Conservation (phyloP, 2,797 vertebrate genomes). For the Sus cebifrons region DNA sequence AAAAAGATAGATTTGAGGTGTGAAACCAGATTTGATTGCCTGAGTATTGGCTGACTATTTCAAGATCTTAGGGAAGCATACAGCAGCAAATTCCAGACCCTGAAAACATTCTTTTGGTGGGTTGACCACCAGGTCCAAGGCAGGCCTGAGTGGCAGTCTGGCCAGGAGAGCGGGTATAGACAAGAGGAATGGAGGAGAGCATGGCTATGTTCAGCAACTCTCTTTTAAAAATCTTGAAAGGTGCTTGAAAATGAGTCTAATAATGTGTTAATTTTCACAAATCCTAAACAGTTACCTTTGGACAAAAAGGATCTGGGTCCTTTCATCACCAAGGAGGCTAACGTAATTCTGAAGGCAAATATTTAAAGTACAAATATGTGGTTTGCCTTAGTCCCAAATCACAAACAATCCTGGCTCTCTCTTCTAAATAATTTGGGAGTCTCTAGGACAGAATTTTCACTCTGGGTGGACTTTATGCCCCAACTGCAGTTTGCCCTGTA, state of each 20-base stretch:
- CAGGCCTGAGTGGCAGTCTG: no score
- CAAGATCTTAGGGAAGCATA: neutral
- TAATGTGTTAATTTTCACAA: neutral
- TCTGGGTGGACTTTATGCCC: neutral
- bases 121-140: neutral
- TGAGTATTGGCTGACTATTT: neutral
- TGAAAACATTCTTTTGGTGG: neutral
- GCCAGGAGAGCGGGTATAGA: neutral
- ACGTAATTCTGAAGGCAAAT: slow-evolving; percentile 72
- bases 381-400: slow-evolving; percentile 59
- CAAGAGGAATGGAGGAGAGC: rapidly evolving
- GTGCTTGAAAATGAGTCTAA: neutral
- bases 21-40: neutral
- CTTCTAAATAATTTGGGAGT: slow-evolving; percentile 50
- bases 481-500: neutral
- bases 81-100: no score
- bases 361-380: slow-evolving; percentile 64
- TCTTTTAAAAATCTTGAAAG: neutral
- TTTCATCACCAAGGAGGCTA: slow-evolving; percentile 39
- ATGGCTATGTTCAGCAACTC: neutral
- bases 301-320: neutral
- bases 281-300: neutral
- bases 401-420: slow-evolving; percentile 38
- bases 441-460: neutral
- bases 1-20: neutral